Percentiles rank a stretch among this genome's conserved stretches.
Evolutionary conservation across 2,113 vertebrate genomes (phyloP).

Genomic region (Phaethornis superciliosus): DNA sequence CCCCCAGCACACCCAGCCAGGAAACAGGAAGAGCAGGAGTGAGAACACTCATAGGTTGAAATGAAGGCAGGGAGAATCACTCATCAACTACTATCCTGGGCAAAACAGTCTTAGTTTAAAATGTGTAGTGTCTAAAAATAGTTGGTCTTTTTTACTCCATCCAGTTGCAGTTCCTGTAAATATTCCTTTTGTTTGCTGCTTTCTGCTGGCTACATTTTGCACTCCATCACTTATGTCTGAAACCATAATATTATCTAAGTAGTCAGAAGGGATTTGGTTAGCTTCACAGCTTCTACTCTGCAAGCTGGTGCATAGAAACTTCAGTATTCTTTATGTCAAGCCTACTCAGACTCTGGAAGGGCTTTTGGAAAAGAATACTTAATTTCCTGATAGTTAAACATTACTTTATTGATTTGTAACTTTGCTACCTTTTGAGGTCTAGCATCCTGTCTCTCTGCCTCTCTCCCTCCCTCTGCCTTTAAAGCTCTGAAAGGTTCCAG

Average conservation of each 20-base stretch:
- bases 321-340: background rate
- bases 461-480: rapidly evolving
- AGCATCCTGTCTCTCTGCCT: background rate
- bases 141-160: background rate
- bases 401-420: background rate
- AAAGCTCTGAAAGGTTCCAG: background rate
- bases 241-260: background rate
- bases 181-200: background rate
- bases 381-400: background rate
- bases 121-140: background rate
- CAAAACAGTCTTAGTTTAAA: background rate
- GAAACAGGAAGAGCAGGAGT: background rate
- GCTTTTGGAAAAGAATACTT: background rate
- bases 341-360: background rate
- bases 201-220: background rate
- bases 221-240: background rate
- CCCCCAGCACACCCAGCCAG: background rate
- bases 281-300: background rate
- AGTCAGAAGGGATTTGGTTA: background rate
- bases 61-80: background rate
- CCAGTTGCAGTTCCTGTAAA: background rate
- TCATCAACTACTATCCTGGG: background rate
- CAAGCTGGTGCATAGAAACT: background rate
- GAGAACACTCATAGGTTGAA: background rate
- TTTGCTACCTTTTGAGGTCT: background rate